Evolutionary conservation across 2,888 invertebrate species (phyloP).

Genomic region (Thera obeliscata): DNA sequence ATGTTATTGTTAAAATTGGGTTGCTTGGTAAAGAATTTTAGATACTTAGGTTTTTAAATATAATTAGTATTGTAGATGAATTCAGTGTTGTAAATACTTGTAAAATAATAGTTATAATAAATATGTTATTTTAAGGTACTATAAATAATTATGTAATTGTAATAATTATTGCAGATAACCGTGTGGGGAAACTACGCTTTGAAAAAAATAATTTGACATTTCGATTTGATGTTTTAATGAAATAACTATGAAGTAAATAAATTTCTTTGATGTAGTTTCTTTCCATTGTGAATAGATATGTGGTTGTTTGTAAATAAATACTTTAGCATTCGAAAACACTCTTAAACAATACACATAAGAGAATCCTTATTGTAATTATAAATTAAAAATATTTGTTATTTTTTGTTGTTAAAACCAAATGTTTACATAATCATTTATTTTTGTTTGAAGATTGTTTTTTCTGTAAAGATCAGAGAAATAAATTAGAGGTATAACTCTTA

Average conservation of each 20-base stretch:
- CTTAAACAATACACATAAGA: constrained; percentile 6
- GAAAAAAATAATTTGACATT: constrained; percentile 74
- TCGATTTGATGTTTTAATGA: constrained; percentile 74
- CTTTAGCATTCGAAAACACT: constrained; percentile 35
- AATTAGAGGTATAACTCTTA: too few species aligned
- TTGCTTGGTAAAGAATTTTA: constrained; percentile 12
- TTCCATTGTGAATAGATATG: constrained; percentile 65
- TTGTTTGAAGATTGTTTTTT: too few species aligned
- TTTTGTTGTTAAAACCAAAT: background rate
- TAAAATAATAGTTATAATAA: constrained; percentile 47
- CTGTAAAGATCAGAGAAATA: too few species aligned
- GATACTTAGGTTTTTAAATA: background rate
- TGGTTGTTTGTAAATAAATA: constrained; percentile 59
- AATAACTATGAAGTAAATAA: constrained; percentile 51
- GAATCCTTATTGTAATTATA: background rate
- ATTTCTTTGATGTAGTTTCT: constrained; percentile 79
- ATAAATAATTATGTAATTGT: constrained; percentile 35
- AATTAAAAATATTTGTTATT: too few species aligned
- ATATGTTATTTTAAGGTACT: constrained; percentile 15
- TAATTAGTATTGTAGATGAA: constrained; percentile 33
- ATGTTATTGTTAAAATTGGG: constrained; percentile 7
- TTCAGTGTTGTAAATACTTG: constrained; percentile 69
- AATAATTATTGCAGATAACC: constrained; percentile 65
- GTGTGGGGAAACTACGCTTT: constrained; percentile 85
- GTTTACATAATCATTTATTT: background rate